Evolutionary conservation across 2,113 vertebrate species (phyloP).

Genomic region (Neotragus moschatus): DNA sequence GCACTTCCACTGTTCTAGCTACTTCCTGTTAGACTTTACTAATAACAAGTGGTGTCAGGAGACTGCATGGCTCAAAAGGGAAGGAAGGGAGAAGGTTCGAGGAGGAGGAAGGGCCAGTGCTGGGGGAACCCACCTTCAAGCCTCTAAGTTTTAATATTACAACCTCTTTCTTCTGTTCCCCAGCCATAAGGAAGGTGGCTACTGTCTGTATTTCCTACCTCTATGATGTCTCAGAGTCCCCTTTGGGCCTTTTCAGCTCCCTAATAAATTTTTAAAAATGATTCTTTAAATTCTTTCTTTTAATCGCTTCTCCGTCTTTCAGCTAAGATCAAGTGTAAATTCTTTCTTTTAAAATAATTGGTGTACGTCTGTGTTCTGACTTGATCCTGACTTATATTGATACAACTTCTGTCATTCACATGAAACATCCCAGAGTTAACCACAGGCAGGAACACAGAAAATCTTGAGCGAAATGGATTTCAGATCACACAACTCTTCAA

Average conservation of each 20-base stretch:
- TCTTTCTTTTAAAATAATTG: slow-evolving; percentile 1
- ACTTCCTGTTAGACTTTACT: not conserved
- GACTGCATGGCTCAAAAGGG: not conserved
- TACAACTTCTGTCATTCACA: not conserved
- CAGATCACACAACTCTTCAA: not conserved
- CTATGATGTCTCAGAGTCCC: not conserved
- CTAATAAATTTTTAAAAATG: not conserved
- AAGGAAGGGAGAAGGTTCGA: not conserved
- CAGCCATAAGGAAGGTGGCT: not conserved
- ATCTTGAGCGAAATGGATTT: not conserved
- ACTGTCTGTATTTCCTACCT: not conserved
- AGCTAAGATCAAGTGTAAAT: not conserved
- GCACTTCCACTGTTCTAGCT: not conserved
- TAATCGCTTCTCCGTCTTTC: not conserved
- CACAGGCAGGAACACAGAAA: not conserved
- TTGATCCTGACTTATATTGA: not conserved
- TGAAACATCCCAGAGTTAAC: not conserved
- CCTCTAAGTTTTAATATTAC: not conserved
- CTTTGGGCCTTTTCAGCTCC: not conserved
- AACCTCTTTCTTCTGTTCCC: not conserved
- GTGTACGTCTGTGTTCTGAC: not conserved
- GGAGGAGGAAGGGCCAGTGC: not conserved
- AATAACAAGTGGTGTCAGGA: not conserved
- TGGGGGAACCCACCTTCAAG: not conserved
- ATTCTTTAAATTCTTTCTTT: not conserved